Conservation (phyloP, 2,797 vertebrate species). For the Chaetodon trifasciatus region DNA sequence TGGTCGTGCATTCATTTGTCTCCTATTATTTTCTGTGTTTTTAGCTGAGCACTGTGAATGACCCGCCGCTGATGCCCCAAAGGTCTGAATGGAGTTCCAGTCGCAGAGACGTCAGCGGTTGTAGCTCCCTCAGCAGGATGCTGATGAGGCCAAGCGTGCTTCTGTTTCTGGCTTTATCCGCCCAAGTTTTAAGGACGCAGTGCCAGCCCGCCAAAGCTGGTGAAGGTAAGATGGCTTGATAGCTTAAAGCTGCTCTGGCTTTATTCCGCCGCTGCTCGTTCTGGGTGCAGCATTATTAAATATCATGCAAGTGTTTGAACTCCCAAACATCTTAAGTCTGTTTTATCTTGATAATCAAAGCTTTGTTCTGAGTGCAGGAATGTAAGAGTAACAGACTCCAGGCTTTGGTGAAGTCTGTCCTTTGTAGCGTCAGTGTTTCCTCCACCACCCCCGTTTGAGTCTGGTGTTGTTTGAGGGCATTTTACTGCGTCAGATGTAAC, state of each 20-base stretch:
- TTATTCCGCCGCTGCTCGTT: background rate
- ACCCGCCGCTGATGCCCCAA: conserved; percentile 79
- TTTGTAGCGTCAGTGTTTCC: conserved; percentile 64
- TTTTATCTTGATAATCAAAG: conserved; percentile 74
- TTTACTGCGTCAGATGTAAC: conserved; percentile 33
- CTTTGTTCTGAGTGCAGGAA: conserved; percentile 75
- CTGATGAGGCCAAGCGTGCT: conserved; percentile 81
- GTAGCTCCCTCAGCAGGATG: conserved; percentile 85
- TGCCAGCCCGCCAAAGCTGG: conserved; percentile 77
- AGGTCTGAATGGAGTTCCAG: conserved; percentile 81
- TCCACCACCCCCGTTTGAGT: conserved; percentile 51
- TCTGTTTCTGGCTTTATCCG: conserved; percentile 79
- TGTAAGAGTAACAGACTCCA: conserved; percentile 72
- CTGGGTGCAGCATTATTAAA: conserved; percentile 35
- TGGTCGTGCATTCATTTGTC: background rate
- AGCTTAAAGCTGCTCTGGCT: conserved; percentile 6
- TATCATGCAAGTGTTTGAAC: conserved; percentile 34
- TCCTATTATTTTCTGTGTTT: conserved; percentile 18
- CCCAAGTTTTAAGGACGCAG: conserved; percentile 74
- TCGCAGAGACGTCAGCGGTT: conserved; percentile 75
- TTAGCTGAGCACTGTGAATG: conserved; percentile 72
- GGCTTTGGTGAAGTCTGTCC: conserved; percentile 63
- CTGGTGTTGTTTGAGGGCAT: conserved; percentile 49
- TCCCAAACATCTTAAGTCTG: conserved; percentile 18
- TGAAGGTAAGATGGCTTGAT: conserved; percentile 79